These are phyloP conservation scores for Tor tambroides DNA, from an alignment of 2,113 vertebrate genomes.

Conservation along the genomic window DNA sequence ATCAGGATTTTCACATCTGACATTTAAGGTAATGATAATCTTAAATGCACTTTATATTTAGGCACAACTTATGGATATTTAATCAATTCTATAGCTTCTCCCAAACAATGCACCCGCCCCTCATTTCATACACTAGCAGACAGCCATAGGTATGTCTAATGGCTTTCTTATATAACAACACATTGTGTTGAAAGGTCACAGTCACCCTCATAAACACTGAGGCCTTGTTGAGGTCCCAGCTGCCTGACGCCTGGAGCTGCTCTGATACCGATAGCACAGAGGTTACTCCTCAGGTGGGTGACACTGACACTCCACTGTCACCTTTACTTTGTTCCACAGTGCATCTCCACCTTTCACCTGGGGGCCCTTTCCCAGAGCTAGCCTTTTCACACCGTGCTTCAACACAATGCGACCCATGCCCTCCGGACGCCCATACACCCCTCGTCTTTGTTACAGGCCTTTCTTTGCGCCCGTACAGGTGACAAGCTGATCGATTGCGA, in stretches of 20 bases:
- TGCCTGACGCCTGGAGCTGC: constrained; percentile 63
- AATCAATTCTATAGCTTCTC: background rate
- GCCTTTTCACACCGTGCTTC: constrained; percentile 67
- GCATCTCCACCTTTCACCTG: constrained; percentile 68
- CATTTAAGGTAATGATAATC: background rate
- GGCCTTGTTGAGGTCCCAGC: constrained; percentile 60
- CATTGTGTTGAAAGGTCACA: constrained; percentile 68
- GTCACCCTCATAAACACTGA: constrained; percentile 50
- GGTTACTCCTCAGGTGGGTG: constrained; percentile 59
- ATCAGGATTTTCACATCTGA: background rate
- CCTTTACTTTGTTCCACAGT: constrained; percentile 74
- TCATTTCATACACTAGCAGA: background rate
- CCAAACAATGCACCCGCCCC: background rate
- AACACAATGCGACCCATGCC: constrained; percentile 65
- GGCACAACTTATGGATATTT: background rate
- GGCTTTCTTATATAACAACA: constrained; percentile 55
- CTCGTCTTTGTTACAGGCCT: constrained; percentile 41
- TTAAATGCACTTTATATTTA: background rate
- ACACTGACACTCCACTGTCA: constrained; percentile 74
- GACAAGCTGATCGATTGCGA: constrained; percentile 61
- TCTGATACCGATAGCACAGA: constrained; percentile 72
- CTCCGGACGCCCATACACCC: constrained; percentile 16
- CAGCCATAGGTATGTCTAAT: constrained; percentile 39
- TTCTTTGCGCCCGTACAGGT: constrained; percentile 60
- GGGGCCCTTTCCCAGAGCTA: constrained; percentile 69